Evolutionary conservation across 2,888 invertebrate genomes (phyloP).

Genomic region (Cephus runcator): DNA sequence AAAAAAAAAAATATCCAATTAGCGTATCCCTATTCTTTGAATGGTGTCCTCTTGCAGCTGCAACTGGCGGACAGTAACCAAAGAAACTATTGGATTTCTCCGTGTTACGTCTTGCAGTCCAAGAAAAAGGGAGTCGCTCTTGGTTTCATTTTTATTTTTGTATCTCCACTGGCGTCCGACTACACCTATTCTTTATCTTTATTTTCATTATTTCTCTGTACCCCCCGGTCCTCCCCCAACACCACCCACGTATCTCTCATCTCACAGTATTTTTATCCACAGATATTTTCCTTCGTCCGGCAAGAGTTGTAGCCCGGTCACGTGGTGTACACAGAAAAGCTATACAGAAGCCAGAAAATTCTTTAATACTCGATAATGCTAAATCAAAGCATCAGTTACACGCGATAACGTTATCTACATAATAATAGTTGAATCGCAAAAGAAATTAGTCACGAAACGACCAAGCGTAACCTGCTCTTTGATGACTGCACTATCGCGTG

Average conservation of each 20-base stretch:
- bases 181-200: background rate
- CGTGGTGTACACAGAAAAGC: background rate
- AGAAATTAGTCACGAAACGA: background rate
- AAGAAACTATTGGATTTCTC: conserved; percentile 51
- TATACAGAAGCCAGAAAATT: background rate
- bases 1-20: background rate
- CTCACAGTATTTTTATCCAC: background rate
- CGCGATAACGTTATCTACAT: background rate
- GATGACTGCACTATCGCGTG: background rate
- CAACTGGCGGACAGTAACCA: conserved; percentile 46
- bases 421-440: background rate
- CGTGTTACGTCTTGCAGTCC: background rate
- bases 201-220: background rate
- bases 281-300: background rate
- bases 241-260: background rate
- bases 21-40: background rate
- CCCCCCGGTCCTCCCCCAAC: background rate
- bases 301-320: background rate
- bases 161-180: background rate
- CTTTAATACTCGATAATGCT: background rate
- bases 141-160: background rate
- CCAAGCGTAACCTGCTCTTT: background rate
- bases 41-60: conserved; percentile 29
- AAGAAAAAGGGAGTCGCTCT: background rate
- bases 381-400: background rate